These are phyloP conservation scores for Nothoprocta pentlandii DNA, from an alignment of 2,113 vertebrate species.

Conservation along the genomic window DNA sequence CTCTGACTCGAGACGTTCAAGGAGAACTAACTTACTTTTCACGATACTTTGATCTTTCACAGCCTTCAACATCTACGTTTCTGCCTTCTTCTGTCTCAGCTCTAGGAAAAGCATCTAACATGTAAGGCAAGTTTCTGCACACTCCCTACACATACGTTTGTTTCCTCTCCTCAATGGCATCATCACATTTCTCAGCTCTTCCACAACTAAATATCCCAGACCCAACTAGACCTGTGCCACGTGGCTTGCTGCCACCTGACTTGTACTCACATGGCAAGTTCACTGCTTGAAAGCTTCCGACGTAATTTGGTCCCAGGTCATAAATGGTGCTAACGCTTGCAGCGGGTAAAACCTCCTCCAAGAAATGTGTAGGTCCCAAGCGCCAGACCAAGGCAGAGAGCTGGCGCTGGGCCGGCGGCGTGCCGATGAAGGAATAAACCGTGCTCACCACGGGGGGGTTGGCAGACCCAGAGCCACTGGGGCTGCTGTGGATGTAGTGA, in stretches of 20 bases:
- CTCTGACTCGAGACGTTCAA: background rate
- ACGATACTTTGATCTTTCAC: background rate
- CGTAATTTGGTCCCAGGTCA: slow-evolving; percentile 93
- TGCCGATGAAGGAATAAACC: slow-evolving; percentile 92
- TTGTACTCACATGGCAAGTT: slow-evolving; percentile 90
- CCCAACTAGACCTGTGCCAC: background rate
- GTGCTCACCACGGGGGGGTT: slow-evolving; percentile 96
- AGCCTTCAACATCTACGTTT: background rate
- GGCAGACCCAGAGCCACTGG: slow-evolving; percentile 91
- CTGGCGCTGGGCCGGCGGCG: slow-evolving; percentile 93
- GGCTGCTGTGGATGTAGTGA: slow-evolving; percentile 94
- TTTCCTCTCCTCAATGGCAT: background rate
- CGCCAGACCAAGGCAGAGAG: slow-evolving; percentile 92
- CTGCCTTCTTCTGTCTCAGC: background rate
- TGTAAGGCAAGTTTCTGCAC: background rate
- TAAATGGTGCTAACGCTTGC: slow-evolving; percentile 88
- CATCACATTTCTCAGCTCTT: background rate
- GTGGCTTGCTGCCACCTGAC: background rate
- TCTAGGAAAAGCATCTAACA: background rate
- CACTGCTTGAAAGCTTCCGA: slow-evolving; percentile 95
- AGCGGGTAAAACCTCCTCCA: slow-evolving; percentile 94
- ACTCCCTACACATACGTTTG: background rate
- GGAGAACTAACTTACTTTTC: background rate
- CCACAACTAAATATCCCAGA: fast-evolving
- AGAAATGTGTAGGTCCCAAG: slow-evolving; percentile 92